Base-by-base conservation (phyloP, 2,888 invertebrate species). In the Ennomos fuscantarius region DNA sequence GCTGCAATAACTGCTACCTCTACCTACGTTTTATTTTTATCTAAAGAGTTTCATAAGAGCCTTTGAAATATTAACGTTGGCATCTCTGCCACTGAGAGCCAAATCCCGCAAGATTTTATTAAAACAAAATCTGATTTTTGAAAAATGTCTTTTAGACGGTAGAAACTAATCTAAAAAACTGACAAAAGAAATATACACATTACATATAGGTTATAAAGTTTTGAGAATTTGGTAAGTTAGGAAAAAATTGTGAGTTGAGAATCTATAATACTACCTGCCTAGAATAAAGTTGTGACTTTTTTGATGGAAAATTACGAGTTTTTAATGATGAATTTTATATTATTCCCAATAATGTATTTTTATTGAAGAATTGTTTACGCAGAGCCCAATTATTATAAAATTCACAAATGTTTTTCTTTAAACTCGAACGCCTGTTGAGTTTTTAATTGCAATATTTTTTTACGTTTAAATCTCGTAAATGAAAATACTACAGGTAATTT, bases 41-140 rank as follows among this genome's bases (percentile, higher is more conserved):
- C 71, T 78, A 67, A 65, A 62, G 69, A 75, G 73, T 79, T 80
- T 83, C 71, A 79, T 79, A 80, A 81, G 74, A 72, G 68, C 68
- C 66, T 74, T 71, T 76, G 78, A 80, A 76, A 78, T 68, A 77
- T 70, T 41, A 62, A 52, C 50, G 51, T 45, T 15, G 42, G 50
- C 55, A 55, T 57, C 35, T 54, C 44, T 50, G 32, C 48, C 44
- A 36, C 40, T 53, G 47, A 56, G 41, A 15, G 54, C 15, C 11
- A 24, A 35, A 40, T 34, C 41, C 34, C 13, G 35, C 15, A 32
- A 37, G 33, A 41, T 12, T 35, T 33, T 31, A 48, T 45, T 35
- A 32, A 44, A 44, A 8, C 40, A 15, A 15, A 40, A 41, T 6
- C 40, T 24, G 24, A 41, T 31, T 41, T 41, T 15, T n/a, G 10